Evolutionary conservation across 64 coral and sea anemone species (phyloP).

Genomic region (Montipora efflorescens): DNA sequence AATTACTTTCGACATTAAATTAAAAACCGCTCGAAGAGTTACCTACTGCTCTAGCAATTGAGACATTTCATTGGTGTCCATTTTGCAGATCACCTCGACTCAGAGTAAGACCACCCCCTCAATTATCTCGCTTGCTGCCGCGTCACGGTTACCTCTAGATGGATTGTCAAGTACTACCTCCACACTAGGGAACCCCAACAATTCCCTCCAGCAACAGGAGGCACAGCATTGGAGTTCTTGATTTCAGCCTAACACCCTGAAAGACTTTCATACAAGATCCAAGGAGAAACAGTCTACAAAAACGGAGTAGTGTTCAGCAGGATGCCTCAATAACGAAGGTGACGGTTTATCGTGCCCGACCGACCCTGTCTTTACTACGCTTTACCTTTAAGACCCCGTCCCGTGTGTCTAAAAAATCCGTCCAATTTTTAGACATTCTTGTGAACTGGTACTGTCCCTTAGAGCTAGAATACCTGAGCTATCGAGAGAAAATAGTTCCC

Average conservation of each 20-base stretch:
- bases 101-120: neutral
- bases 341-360: neutral
- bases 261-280: neutral
- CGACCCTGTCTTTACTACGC: neutral
- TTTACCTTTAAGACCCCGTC: neutral
- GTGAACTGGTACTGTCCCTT: neutral
- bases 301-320: neutral
- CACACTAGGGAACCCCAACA: neutral
- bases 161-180: neutral
- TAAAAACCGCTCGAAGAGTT: too few species aligned
- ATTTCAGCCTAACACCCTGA: neutral
- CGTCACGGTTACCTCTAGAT: neutral
- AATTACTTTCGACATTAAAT: too few species aligned
- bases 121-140: too few species aligned
- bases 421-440: neutral
- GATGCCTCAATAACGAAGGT: neutral
- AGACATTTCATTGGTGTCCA: neutral
- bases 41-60: too few species aligned
- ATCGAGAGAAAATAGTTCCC: neutral
- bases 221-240: constrained; percentile 20
- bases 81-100: constrained; percentile 9
- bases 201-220: neutral
- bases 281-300: neutral
- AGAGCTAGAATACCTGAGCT: neutral
- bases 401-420: neutral